These are phyloP conservation scores for Bucorvus abyssinicus DNA, from an alignment of 2,797 vertebrate species.

Conservation along the genomic window DNA sequence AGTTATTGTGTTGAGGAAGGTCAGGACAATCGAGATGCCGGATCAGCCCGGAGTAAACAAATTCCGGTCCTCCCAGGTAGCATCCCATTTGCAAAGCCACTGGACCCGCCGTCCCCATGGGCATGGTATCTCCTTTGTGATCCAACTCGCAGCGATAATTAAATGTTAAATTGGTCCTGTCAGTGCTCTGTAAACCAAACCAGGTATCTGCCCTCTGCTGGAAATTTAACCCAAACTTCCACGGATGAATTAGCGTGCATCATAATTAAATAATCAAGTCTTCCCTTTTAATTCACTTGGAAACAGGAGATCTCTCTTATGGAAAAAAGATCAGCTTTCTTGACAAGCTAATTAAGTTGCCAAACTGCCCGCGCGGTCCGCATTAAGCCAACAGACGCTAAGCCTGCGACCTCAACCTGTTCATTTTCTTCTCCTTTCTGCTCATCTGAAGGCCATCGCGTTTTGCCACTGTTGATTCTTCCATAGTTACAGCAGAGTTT, in stretches of 20 bases:
- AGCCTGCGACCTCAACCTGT: constrained; percentile 67
- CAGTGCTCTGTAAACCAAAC: constrained; percentile 86
- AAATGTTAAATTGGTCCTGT: constrained; percentile 84
- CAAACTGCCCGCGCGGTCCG: constrained; percentile 68
- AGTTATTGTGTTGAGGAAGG: constrained; percentile 74
- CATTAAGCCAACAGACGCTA: constrained; percentile 62
- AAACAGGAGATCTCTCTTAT: constrained; percentile 82
- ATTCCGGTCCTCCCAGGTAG: constrained; percentile 73
- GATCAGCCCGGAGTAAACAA: constrained; percentile 77
- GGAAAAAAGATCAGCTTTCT: constrained; percentile 79
- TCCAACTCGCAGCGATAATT: constrained; percentile 81
- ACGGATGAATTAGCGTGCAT: constrained; percentile 86
- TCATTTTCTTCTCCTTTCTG: constrained; percentile 73
- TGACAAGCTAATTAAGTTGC: constrained; percentile 81
- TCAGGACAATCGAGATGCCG: constrained; percentile 67
- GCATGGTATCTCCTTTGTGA: constrained; percentile 72
- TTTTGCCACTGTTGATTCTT: constrained; percentile 74
- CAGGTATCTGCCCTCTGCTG: constrained; percentile 80
- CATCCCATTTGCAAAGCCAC: constrained; percentile 38
- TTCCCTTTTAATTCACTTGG: constrained; percentile 82
- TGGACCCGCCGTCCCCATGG: constrained; percentile 11
- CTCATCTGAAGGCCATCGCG: constrained; percentile 68
- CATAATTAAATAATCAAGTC: constrained; percentile 97
- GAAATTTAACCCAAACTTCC: constrained; percentile 85
- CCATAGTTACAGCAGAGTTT: constrained; percentile 68